A percentile compares a stretch with the other conserved stretches of the same genome.
Conservation (phyloP, 2,888 invertebrate genomes). For the Zygothrica quintamaculata region DNA sequence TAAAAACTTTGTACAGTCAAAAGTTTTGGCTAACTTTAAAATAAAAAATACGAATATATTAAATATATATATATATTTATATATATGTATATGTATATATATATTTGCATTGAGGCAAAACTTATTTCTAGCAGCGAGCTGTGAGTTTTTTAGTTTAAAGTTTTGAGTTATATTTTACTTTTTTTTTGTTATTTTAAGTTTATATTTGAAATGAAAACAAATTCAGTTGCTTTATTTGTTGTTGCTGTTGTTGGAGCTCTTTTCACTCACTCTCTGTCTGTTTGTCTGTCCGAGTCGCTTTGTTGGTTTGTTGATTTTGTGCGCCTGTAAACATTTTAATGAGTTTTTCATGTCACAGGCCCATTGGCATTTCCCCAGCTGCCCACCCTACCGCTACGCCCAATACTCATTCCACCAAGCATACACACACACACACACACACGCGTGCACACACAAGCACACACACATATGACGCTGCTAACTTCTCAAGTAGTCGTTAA, state of each 20-base stretch:
- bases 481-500: constrained; percentile 82
- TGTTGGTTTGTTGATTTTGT: constrained; percentile 70
- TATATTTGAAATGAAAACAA: constrained; percentile 71
- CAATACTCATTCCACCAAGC: constrained; percentile 1
- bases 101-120: constrained; percentile 27
- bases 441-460: background rate
- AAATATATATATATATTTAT: too few species aligned
- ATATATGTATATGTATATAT: too few species aligned
- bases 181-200: constrained; percentile 46
- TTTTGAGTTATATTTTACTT: constrained; percentile 16
- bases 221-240: constrained; percentile 57
- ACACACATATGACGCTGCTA: constrained; percentile 55
- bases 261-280: constrained; percentile 28
- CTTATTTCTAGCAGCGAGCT: constrained; percentile 32
- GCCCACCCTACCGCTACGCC: constrained; percentile 10
- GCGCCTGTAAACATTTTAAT: constrained; percentile 81
- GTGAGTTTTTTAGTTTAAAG: constrained; percentile 28
- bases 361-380: constrained; percentile 42
- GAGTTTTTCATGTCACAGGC: constrained; percentile 79
- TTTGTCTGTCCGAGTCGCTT: constrained; percentile 49
- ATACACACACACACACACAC: constrained; percentile 1
- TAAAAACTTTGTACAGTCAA: constrained; percentile 37
- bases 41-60: constrained; percentile 23
- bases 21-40: constrained; percentile 30
- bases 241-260: constrained; percentile 29